Evolutionary conservation across 2,888 invertebrate species (phyloP).

Genomic region (Malacosoma neustria): DNA sequence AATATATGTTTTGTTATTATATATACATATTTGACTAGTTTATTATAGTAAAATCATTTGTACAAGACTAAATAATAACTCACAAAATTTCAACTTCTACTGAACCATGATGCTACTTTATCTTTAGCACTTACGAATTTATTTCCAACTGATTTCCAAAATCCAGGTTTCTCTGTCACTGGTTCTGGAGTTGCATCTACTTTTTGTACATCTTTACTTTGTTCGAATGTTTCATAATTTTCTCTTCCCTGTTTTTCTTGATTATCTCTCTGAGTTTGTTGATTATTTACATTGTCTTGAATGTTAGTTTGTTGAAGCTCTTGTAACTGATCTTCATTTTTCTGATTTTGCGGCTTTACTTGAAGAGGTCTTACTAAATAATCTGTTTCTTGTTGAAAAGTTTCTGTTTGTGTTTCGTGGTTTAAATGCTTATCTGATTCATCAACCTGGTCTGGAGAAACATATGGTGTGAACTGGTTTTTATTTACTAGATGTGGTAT

Average conservation of each 20-base stretch:
- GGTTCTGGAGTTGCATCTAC: constrained; percentile 22
- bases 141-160: constrained; percentile 72
- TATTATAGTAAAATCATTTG: not conserved
- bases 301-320: not conserved
- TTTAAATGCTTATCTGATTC: not conserved
- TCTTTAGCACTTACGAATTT: constrained; percentile 68
- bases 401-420: not conserved
- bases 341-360: not conserved
- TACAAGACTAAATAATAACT: not conserved
- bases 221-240: constrained; percentile 2
- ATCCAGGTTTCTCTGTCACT: constrained; percentile 54
- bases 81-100: constrained; percentile 21
- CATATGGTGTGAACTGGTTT: too few relatives aligned
- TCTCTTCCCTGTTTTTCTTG: not conserved
- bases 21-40: constrained; percentile 8
- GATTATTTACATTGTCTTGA: not conserved
- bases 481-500: not conserved
- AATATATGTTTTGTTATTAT: too few relatives aligned
- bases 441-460: too few relatives aligned
- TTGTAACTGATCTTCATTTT: not conserved
- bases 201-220: constrained; percentile 13
- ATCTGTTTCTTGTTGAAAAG: not conserved
- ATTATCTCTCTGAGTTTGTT: not conserved
- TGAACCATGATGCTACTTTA: constrained; percentile 70
- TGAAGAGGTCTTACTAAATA: not conserved